Evolutionary conservation across 2,888 invertebrate genomes (phyloP), one percentile per base, ranked within the genome.

Genomic region (Orthonevra nobilis): DNA sequence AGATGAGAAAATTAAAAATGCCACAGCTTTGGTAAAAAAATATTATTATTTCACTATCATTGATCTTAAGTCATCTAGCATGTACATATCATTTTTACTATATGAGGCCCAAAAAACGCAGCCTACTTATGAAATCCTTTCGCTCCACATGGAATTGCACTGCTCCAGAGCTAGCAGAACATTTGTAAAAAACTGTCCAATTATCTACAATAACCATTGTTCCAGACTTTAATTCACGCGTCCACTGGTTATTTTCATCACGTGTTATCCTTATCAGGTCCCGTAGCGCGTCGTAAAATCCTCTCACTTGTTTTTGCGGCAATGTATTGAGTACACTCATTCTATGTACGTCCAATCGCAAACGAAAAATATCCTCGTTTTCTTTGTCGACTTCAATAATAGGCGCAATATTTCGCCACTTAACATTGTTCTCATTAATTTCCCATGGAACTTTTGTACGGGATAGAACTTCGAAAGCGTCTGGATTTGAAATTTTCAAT

Each of bases 161-260:
- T 5, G 61, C 70, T 30, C 94, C 94, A 5, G 90, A 89, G 85
- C 92, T 94, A 0, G 89, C 90, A 0, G 90, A 90, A 60, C 94
- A 88, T 0, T 94, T 94, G 83, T 95, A 94, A 5, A 95, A 86
- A 2, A 94, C 90, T 72, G 95, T 89, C 90, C 93, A 94, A 88
- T 95, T 95, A 85, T 95, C 94, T 82, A 94, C 90, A 68, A 92
- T 91, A 82, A 94, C 86, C 1, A 94, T 91, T 1, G 90, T 90
- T 17, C 94, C 94, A 81, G 94, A 93, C 50, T 85, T 84, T 4
- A 93, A 86, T 86, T 91, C 90, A 42, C 92, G 88, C 83, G 87
- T 86, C 90, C 91, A 91, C 82, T 91, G 90, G 81, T 90, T 89
- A 1, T 85, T 84, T 0, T 88, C 83, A 6, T 89, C 84, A 44